Conservation (phyloP, 1,140 invertebrate genomes). For the Drosophila pandora region DNA sequence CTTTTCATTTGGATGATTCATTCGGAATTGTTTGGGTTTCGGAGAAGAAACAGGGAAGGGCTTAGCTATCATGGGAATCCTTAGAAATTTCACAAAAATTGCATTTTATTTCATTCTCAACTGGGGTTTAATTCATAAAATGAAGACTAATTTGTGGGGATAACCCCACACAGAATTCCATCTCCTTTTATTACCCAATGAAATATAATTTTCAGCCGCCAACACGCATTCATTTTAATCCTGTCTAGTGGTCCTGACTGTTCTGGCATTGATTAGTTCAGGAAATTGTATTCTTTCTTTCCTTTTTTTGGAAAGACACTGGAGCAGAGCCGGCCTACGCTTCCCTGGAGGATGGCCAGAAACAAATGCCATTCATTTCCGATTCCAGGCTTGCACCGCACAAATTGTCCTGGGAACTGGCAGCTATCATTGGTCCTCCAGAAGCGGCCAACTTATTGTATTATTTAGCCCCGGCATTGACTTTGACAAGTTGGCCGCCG, state of each 20-base stretch:
- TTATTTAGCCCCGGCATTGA: constrained; percentile 69
- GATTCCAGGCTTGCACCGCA: constrained; percentile 58
- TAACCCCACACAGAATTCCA: background rate
- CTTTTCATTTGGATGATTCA: constrained; percentile 5
- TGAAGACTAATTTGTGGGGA: background rate
- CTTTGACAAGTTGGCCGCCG: constrained; percentile 77
- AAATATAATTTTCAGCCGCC: background rate
- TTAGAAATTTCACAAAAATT: background rate
- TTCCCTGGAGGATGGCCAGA: constrained; percentile 50
- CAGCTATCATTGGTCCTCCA: constrained; percentile 38
- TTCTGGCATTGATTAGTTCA: constrained; percentile 26
- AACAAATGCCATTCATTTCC: constrained; percentile 78
- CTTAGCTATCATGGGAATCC: background rate
- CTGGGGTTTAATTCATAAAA: background rate
- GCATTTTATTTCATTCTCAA: background rate
- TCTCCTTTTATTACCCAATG: background rate
- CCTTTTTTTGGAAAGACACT: background rate
- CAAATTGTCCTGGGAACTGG: constrained; percentile 51
- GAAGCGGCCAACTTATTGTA: constrained; percentile 36
- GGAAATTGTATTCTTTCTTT: constrained; percentile 17
- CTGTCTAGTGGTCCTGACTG: constrained; percentile 9
- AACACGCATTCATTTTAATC: constrained; percentile 28
- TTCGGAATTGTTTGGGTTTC: constrained; percentile 31
- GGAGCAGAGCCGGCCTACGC: background rate
- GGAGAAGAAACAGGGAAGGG: constrained; percentile 7